These are phyloP conservation scores for Metopolophium dirhodum DNA, from an alignment of 1,140 invertebrate species.

Conservation along the genomic window DNA sequence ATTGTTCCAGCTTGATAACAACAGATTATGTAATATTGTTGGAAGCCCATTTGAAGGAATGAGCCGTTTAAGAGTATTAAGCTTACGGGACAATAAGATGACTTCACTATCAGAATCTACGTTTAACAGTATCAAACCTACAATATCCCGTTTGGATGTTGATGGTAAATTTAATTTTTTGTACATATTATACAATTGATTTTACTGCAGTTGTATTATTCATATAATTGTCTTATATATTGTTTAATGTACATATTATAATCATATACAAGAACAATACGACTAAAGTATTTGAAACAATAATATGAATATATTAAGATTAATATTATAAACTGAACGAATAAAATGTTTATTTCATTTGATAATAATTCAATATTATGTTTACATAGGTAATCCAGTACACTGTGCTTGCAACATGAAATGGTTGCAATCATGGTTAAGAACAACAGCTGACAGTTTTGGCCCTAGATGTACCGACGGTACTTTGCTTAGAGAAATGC, in stretches of 20 bases:
- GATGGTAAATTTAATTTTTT: constrained; percentile 70
- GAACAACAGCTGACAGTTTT: constrained; percentile 67
- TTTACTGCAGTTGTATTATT: neutral
- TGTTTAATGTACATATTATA: too few relatives aligned
- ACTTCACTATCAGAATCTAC: constrained; percentile 75
- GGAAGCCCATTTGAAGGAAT: constrained; percentile 80
- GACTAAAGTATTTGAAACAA: neutral
- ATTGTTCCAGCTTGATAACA: constrained; percentile 64
- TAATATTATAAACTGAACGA: neutral
- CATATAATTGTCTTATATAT: neutral
- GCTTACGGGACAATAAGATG: constrained; percentile 79
- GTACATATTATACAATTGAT: neutral
- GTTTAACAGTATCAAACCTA: constrained; percentile 77
- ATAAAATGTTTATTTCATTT: neutral
- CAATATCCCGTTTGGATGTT: constrained; percentile 82
- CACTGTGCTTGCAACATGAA: constrained; percentile 79
- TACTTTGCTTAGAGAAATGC: constrained; percentile 73
- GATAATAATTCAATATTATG: neutral
- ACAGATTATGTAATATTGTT: constrained; percentile 64
- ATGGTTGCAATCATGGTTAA: constrained; percentile 82
- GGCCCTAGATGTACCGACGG: constrained; percentile 80
- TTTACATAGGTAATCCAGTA: constrained; percentile 76
- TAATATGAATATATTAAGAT: neutral
- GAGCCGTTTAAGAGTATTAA: constrained; percentile 80
- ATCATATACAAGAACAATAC: neutral